Evolutionary conservation across 2,888 invertebrate species (phyloP), one percentile per base, ranked within the genome.

Genomic region (Acleris literana): DNA sequence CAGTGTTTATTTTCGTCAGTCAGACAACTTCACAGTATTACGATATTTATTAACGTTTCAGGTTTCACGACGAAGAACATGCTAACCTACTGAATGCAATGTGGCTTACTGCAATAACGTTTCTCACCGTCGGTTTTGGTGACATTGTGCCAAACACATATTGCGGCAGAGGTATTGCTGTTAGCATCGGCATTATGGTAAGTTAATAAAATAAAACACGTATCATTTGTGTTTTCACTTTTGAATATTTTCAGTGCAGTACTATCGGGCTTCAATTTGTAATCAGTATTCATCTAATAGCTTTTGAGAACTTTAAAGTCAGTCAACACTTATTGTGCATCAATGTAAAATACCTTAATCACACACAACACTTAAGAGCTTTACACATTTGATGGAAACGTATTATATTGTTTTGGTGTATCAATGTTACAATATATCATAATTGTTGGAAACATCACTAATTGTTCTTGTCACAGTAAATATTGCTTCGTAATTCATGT

Each of bases 41-140:
- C 81, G 83, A 80, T 83, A 89, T 90, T 90, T 92, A 88, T 92
- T 91, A 80, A 88, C 86, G 75, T 90, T 92, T 87, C 89, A 99
- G 99, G 95, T 98, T 98, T 95, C 98, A 99, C 94, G 99, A 99
- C 88, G 97, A 97, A 93, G 98, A 98, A 93, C 99, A 99, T 93
- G 98, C 98, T 90, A 99, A 99, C 94, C 96, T 99, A 88, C 95
- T 98, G 91, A 99, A 99, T 94, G 98, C 99, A 84, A 99, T 99
- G 98, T 99, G 99, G 99, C 96, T 99, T 93, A 99, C 99, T 92
- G 99, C 99, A 86, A 99, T 99, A 88, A 99, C 99, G 84, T 99
- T 99, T 95, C 96, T 99, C 88, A 99, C 99, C 94, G 99, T 99
- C 86, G 99, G 99, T 90, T 99, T 99, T 94, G 99, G 99, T 88